These are phyloP conservation scores for Scalopus aquaticus DNA, from an alignment of 2,113 vertebrate genomes.

Conservation along the genomic window DNA sequence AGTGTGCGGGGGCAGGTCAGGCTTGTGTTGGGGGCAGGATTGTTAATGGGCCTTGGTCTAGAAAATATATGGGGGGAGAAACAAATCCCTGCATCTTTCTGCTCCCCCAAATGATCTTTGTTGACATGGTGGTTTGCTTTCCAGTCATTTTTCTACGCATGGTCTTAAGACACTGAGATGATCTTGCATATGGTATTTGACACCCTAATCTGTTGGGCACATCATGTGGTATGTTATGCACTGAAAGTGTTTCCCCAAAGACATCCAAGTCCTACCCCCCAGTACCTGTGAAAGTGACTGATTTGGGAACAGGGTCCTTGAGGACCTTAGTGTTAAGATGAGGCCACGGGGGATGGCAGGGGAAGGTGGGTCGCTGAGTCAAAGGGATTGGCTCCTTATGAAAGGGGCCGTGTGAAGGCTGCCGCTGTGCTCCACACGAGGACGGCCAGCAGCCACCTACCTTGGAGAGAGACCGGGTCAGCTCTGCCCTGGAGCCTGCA, in stretches of 20 bases:
- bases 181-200: background rate
- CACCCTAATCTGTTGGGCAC: background rate
- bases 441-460: background rate
- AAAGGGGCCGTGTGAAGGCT: background rate
- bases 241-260: background rate
- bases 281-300: background rate
- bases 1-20: background rate
- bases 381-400: background rate
- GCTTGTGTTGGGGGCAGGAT: background rate
- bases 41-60: background rate
- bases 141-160: background rate
- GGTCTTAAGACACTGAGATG: background rate
- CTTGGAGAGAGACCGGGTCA: background rate
- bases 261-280: background rate
- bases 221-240: too few relatives aligned
- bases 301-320: background rate
- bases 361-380: background rate
- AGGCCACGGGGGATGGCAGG: background rate
- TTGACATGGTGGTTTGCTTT: background rate
- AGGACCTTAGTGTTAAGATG: background rate
- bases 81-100: background rate
- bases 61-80: background rate
- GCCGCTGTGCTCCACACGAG: background rate
- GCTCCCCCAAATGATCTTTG: background rate
- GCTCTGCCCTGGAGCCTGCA: fast-evolving